These are phyloP conservation scores for Meloidogyne hapla DNA, from an alignment of 1,140 invertebrate genomes.

Conservation along the genomic window DNA sequence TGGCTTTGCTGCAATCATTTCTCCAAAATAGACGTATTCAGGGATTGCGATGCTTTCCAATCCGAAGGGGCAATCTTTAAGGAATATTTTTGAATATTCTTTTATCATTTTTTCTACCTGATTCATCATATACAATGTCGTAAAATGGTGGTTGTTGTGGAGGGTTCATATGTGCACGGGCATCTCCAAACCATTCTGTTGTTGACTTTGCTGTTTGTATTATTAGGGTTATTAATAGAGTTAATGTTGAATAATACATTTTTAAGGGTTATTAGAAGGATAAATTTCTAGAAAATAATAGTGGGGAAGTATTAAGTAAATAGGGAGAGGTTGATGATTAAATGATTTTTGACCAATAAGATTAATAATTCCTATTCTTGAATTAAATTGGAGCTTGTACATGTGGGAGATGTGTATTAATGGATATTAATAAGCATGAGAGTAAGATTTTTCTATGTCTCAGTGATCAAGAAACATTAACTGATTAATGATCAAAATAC, in stretches of 20 bases:
- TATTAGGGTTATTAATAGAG: background rate
- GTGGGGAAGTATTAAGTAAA: no score
- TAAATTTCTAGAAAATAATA: no score
- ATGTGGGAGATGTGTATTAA: no score
- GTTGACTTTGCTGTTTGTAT: conserved; percentile 39
- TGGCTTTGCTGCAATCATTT: conserved; percentile 58
- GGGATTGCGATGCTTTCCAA: conserved; percentile 60
- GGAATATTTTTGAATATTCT: background rate
- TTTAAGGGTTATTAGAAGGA: background rate
- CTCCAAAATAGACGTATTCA: conserved; percentile 63
- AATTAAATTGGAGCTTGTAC: no score
- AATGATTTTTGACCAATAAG: no score
- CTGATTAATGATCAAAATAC: no score
- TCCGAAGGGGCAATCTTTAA: conserved; percentile 54
- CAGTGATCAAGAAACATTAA: no score
- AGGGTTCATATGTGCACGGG: conserved; percentile 61
- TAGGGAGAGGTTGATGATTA: no score
- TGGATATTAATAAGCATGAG: no score
- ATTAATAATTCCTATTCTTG: no score
- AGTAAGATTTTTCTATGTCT: no score
- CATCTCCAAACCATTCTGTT: conserved; percentile 64
- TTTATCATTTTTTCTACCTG: conserved; percentile 36
- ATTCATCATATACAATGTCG: conserved; percentile 62
- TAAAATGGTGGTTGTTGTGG: conserved; percentile 54
- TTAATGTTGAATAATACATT: conserved; percentile 5